Evolutionary conservation across 2,797 vertebrate species (phyloP), one percentile per base, ranked within the genome.

Genomic region (Enteromius paludinosus): DNA sequence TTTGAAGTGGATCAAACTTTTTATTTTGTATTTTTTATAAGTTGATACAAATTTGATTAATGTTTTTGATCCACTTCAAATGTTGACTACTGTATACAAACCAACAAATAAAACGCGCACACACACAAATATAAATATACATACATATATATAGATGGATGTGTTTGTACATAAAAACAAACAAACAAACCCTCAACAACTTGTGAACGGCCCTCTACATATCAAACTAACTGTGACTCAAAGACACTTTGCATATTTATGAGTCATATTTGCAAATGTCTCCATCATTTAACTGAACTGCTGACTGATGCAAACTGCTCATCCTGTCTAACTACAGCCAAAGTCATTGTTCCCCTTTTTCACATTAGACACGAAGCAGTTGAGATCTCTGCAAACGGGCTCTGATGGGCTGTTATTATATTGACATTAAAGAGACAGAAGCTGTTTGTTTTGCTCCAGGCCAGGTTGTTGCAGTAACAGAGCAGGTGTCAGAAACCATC

Each of bases 331-430:
- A 30, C 65, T 56, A 52, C 52, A 45, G 59, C 66, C 76, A 80
- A 83, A 11, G 59, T 38, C 23, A 83, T n/a, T 87, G 77, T 85
- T 87, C 81, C 83, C 52, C 81, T 81, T 87, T 83, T 69, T n/a
- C 47, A 66, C 45, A 83, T 68, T 73, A 79, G 20, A 80, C 72
- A 68, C 12, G 43, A 47, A 35, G 5, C 17, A 75, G 85, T 74
- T 87, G 79, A 81, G 71, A 74, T 87, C 28, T 23, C 28, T 38
- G 85, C 80, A 87, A 88, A 88, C 52, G 65, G 78, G 54, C 62
- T 56, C 20, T 75, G 59, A 11, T 49, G 14, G 14, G 43, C 61
- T 35, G 59, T 43, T 43, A 75, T 65, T 73, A 52, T 11, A 54
- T 52, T 33, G 6, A 15, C 30, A 81, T 35, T 64, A 20, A 62